phyloP scores from a whole-genome alignment of 2,113 vertebrate genomes.

The Arvicanthis niloticus region DNA sequence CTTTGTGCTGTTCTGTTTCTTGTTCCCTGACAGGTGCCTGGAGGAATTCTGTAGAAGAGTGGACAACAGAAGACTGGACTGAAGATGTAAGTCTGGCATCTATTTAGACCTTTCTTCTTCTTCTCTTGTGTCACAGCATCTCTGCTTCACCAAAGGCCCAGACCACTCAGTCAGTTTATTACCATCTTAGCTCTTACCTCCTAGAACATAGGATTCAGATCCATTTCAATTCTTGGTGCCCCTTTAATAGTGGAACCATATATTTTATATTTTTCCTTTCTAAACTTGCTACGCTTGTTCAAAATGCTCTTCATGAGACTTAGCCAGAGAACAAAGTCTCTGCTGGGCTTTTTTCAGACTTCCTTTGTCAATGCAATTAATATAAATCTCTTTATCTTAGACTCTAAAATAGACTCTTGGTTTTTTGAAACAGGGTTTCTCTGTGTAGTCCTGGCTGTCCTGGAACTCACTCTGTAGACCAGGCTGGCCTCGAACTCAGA shows the following conservation, averaged over 20 bases:
- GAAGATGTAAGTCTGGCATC: slow-evolving; percentile 92
- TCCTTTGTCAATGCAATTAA: no score
- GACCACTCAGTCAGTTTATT: neutral
- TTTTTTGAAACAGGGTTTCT: no score
- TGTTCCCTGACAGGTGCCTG: slow-evolving; percentile 89
- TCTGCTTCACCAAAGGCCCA: neutral
- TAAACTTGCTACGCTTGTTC: no score
- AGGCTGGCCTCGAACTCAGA: no score
- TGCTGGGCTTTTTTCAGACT: no score
- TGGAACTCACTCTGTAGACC: no score
- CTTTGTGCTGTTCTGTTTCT: slow-evolving; percentile 21
- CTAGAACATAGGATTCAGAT: no score
- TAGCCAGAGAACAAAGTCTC: no score
- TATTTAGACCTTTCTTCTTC: neutral
- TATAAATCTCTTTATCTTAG: no score
- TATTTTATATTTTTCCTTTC: neutral
- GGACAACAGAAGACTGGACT: slow-evolving; percentile 97
- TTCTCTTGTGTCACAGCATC: neutral
- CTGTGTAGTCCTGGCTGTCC: no score
- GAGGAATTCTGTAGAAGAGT: slow-evolving; percentile 95
- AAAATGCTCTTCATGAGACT: no score
- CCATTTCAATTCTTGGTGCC: neutral
- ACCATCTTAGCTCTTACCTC: neutral
- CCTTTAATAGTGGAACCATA: neutral
- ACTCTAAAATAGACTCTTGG: no score